Conservation (phyloP, 2,797 vertebrate genomes). For the Morus bassanus region DNA sequence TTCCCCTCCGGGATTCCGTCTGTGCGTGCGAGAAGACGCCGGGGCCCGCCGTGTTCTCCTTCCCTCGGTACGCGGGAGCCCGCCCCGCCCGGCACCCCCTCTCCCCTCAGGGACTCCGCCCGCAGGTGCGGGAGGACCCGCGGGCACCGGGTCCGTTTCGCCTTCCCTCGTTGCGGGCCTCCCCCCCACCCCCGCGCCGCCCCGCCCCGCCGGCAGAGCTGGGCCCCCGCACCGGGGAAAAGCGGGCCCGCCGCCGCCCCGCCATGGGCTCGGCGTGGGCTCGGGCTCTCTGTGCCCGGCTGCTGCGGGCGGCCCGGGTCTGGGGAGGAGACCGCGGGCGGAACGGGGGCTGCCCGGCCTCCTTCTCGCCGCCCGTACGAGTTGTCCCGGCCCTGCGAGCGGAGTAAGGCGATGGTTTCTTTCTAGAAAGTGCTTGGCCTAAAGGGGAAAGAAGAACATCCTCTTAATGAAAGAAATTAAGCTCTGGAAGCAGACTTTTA, state of each 20-base stretch:
- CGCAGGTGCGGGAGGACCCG: neutral
- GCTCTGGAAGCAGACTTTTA: neutral
- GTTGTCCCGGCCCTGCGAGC: rapidly evolving
- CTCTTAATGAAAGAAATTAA: neutral
- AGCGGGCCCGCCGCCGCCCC: neutral
- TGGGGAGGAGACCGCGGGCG: neutral
- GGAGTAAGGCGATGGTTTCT: rapidly evolving
- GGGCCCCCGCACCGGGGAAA: no score
- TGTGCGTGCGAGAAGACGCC: neutral
- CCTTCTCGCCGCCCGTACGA: neutral
- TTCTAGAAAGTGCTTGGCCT: no score
- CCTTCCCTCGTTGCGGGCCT: neutral
- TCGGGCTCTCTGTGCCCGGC: neutral
- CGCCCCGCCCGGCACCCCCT: neutral
- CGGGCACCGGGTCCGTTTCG: neutral
- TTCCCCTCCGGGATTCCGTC: neutral
- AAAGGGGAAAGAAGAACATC: no score
- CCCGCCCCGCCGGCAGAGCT: neutral
- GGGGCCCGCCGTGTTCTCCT: no score
- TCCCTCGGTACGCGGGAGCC: neutral
- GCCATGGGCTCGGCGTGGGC: neutral
- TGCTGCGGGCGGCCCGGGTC: neutral
- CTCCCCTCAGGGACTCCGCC: neutral
- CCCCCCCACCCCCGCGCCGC: no score
- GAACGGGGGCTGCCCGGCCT: rapidly evolving